Evolutionary conservation across 2,888 invertebrate genomes (phyloP), one percentile per base, ranked within the genome.

Genomic region (Tipula confusa): DNA sequence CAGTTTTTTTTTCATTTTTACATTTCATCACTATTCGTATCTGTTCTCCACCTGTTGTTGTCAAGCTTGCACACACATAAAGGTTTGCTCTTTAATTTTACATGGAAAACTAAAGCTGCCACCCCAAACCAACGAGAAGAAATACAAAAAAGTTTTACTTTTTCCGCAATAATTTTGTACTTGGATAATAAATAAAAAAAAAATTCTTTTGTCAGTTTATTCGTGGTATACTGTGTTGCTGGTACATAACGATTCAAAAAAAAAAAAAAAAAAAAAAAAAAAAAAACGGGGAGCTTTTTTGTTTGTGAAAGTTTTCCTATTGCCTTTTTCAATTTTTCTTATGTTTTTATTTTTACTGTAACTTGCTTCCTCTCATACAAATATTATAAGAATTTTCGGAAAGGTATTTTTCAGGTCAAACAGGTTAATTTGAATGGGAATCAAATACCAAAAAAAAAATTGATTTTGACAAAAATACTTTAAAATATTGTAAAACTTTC

Each of bases 371-470:
- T n/a, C n/a, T 13, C 9, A 24, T 24, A 64, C 11, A 64, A 18
- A 24, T 64, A 64, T 64, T 64, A 24, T 2, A 64, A 24, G 24
- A 64, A 64, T 64, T 64, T 64, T 43, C 15, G 15, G 18, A 24
- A 24, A 24, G 64, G 64, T 64, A 64, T 64, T 64, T 64, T 64
- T 64, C 64, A 64, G 64, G 64, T 64, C 64, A 24, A 64, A 64
- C 9, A 64, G 64, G 64, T 64, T 64, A 64, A 64, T 64, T 64
- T 24, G 64, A 24, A 64, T 43, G 15, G 43, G 43, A 43, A 43
- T 6, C 64, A 64, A 48, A 64, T 9, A 64, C 24, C 7, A 2
- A 43, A 43, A 43, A 43, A 43, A 15, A 43, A 18, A 11, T 43
- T 64, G 9, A 24, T 64, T 64, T 64, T 18, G 24, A 18, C 11